Evolutionary conservation across 2,797 vertebrate species (phyloP), one percentile per base, ranked within the genome.

Genomic region (Syngnathus rostellatus): DNA sequence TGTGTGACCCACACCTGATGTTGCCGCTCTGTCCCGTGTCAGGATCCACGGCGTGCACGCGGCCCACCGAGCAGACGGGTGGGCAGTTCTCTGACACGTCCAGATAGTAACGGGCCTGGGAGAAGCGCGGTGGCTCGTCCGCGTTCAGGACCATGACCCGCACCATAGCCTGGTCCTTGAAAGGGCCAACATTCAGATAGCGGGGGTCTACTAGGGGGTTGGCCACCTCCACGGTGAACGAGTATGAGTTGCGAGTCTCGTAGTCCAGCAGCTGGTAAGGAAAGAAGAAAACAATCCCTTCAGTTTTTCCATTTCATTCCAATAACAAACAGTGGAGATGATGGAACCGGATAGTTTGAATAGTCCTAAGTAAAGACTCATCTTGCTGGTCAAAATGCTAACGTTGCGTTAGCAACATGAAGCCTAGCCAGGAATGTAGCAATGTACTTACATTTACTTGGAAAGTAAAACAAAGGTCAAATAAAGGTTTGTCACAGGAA

Each of bases 121-220:
- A 89, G 85, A 96, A 96, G 19, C 83, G 81, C 0, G 94, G 94
- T 0, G 94, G 93, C 81, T 96, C 94, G 4, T 94, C 94, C 1
- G 92, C 93, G 0, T 96, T 94, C 17, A 94, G 90, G 31, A 96
- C 92, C 11, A 88, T 83, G 69, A 96, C 89, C 1, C 89, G 90
- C 23, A 95, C 92, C 0, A 90, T 90, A 2, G 94, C 91, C 70
- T 93, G 89, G 61, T 95, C 94, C 79, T 95, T 95, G 79, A 95
- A 95, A 69, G 94, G 93, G 12, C 94, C 94, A 43, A 87, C 90
- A 54, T 91, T 87, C 46, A 94, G 79, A 80, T 91, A 95, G 6
- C 92, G 91, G 0, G 93, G 82, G 66, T 95, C 94, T 9, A 94
- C 91, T 8, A 85, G 68, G 0, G 94, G 92, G 85, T 95, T 95